Evolutionary conservation across 2,113 vertebrate genomes (phyloP).

Genomic region (Gobiocypris rarus): DNA sequence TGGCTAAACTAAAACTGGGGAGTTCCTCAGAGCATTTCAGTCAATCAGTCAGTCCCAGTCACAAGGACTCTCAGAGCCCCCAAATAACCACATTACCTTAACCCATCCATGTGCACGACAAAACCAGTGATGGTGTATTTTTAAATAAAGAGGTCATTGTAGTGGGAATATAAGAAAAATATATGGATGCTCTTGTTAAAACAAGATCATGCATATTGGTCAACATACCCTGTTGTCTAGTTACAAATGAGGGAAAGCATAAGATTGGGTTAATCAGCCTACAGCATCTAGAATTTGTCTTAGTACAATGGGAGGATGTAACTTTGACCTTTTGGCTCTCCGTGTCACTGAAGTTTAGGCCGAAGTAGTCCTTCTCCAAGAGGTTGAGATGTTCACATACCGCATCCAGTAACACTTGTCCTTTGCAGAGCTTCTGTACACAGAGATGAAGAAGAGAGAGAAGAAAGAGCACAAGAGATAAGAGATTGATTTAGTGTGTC

Average conservation of each 20-base stretch:
- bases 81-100: background rate
- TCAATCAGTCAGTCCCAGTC: background rate
- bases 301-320: background rate
- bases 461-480: conserved; percentile 19
- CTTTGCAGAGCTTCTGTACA: conserved; percentile 76
- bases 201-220: background rate
- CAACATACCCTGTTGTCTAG: background rate
- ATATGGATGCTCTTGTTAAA: background rate
- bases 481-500: background rate
- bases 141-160: background rate
- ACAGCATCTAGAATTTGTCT: too few species aligned
- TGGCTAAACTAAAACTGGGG: conserved; percentile 9
- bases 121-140: too few species aligned
- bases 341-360: conserved; percentile 74
- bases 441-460: conserved; percentile 40
- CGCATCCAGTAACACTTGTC: conserved; percentile 78
- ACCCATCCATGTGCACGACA: background rate
- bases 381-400: conserved; percentile 83
- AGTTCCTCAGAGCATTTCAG: background rate
- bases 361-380: conserved; percentile 82
- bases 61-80: background rate
- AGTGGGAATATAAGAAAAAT: background rate
- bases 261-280: too few species aligned
- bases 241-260: background rate
- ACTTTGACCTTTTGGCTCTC: conserved; percentile 76